These are phyloP conservation scores for Platycheirus albimanus DNA, from an alignment of 2,888 invertebrate genomes.

Conservation along the genomic window DNA sequence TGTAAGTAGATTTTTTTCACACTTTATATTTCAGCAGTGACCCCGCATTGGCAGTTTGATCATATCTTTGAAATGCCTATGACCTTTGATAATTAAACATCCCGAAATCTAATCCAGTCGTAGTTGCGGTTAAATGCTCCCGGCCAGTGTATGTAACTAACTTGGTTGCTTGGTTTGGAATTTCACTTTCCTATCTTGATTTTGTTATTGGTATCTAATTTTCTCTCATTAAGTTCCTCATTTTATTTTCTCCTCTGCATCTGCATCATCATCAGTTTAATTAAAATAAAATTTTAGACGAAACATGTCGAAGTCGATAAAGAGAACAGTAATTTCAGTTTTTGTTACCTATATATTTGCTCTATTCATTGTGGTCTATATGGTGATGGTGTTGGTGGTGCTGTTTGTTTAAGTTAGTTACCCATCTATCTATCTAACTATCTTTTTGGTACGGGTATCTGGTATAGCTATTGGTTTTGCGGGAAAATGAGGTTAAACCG, in stretches of 20 bases:
- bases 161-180: not conserved
- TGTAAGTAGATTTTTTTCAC: no score
- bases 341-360: not conserved
- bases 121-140: no score
- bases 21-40: no score
- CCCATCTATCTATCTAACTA: no score
- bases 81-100: no score
- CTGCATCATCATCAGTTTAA: not conserved
- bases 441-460: no score
- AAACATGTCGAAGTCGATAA: slow-evolving; percentile 11
- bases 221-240: slow-evolving; percentile 20
- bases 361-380: slow-evolving; percentile 13
- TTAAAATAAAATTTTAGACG: slow-evolving; percentile 18
- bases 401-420: not conserved
- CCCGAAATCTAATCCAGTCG: no score
- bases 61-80: no score
- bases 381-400: no score
- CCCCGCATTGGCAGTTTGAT: no score
- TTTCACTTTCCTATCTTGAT: slow-evolving; percentile 14
- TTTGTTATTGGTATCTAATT: slow-evolving; percentile 5
- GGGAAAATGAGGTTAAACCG: slow-evolving; percentile 63
- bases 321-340: not conserved
- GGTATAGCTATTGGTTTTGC: slow-evolving; percentile 18
- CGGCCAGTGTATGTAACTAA: no score
- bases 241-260: not conserved